Conservation (phyloP, 2,113 vertebrate genomes). For the Myrmophylax atrothorax region DNA sequence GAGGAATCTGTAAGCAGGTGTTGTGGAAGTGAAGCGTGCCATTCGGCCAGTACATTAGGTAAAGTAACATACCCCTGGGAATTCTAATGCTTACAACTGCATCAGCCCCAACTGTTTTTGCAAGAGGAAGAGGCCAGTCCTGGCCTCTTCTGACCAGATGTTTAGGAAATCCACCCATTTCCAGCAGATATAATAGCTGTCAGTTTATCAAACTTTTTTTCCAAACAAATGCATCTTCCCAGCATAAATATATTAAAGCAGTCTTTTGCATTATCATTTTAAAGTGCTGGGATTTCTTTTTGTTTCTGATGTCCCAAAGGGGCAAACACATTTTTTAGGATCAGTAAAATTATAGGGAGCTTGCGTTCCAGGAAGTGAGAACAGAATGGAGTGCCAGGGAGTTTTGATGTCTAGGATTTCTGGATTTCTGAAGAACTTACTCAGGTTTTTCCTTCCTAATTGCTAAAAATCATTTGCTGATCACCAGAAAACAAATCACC, state of each 20-base stretch:
- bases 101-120: conserved; percentile 66
- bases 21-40: conserved; percentile 71
- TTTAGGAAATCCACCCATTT: conserved; percentile 60
- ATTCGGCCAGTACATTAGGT: conserved; percentile 62
- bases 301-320: not conserved
- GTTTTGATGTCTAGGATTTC: not conserved
- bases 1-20: conserved; percentile 73
- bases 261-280: not conserved
- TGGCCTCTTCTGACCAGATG: conserved; percentile 74
- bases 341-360: not conserved
- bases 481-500: not conserved
- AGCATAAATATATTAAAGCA: not conserved
- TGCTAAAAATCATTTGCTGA: not conserved
- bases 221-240: not conserved
- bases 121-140: conserved; percentile 17
- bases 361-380: not conserved
- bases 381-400: not conserved
- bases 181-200: conserved; percentile 27
- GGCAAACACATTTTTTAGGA: not conserved
- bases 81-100: conserved; percentile 35
- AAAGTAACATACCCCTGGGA: conserved; percentile 55
- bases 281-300: not conserved
- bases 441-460: not conserved
- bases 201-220: conserved; percentile 43
- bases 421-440: not conserved